Conservation (phyloP, 2,888 invertebrate species). For the Philereme vetulata region DNA sequence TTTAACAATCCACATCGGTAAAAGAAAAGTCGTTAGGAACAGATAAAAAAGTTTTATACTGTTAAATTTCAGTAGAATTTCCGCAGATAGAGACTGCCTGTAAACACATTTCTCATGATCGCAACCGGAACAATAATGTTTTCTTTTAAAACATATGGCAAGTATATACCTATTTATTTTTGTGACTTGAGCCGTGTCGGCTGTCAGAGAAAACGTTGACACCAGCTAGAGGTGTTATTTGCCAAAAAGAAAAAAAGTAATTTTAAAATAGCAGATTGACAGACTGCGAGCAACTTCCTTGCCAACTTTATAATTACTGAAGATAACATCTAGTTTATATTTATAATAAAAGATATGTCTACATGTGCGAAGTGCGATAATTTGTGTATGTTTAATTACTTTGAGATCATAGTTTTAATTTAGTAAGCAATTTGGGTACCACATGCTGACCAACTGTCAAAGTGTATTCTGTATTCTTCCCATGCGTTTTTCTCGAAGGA, state of each 20-base stretch:
- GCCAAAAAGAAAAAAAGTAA: slow-evolving; percentile 69
- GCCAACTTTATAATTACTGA: slow-evolving; percentile 81
- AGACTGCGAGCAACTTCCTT: slow-evolving; percentile 69
- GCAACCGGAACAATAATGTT: slow-evolving; percentile 61
- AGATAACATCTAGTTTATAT: slow-evolving; percentile 58
- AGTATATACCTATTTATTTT: slow-evolving; percentile 58
- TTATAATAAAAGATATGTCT: slow-evolving; percentile 50
- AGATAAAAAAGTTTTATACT: slow-evolving; percentile 14
- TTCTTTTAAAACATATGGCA: slow-evolving; percentile 57
- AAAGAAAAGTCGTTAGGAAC: slow-evolving; percentile 41
- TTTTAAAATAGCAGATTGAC: slow-evolving; percentile 75
- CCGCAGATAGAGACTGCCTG: slow-evolving; percentile 30
- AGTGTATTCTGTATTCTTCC: neutral
- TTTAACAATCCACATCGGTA: slow-evolving; percentile 4
- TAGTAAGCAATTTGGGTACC: slow-evolving; percentile 49
- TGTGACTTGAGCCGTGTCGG: slow-evolving; percentile 66
- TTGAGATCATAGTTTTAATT: slow-evolving; percentile 65
- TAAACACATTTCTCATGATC: slow-evolving; percentile 58
- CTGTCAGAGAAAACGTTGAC: slow-evolving; percentile 79
- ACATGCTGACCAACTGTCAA: slow-evolving; percentile 51
- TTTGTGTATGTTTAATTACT: slow-evolving; percentile 56
- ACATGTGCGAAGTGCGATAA: slow-evolving; percentile 58
- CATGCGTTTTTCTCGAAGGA: neutral
- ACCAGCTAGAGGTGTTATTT: slow-evolving; percentile 66
- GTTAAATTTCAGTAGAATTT: slow-evolving; percentile 41